phyloP scores from a whole-genome alignment of 2,113 vertebrate species.

The Psittacula cyanocephala region DNA sequence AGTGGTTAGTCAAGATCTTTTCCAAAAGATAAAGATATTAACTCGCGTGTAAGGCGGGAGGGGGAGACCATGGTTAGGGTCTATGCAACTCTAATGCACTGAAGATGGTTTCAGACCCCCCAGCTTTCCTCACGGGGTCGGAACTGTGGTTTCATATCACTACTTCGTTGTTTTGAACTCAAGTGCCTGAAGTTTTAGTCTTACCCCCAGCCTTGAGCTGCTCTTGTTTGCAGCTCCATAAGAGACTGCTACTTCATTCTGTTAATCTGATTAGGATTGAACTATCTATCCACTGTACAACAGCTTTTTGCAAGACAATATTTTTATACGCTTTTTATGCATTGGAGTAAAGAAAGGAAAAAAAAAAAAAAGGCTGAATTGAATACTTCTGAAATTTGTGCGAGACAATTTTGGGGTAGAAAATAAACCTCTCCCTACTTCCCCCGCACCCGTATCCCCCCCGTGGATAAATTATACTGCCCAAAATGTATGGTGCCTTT shows the following conservation, averaged over 20 bases:
- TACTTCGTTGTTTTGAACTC: background rate
- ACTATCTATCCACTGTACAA: background rate
- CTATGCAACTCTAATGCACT: background rate
- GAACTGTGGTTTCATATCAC: background rate
- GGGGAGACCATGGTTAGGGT: background rate
- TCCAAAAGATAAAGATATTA: background rate
- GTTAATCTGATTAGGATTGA: background rate
- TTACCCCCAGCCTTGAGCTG: background rate
- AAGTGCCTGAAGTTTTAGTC: background rate
- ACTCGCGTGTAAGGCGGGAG: background rate
- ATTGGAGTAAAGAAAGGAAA: background rate
- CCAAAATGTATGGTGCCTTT: conserved; percentile 13
- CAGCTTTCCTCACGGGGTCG: fast-evolving
- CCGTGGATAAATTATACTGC: background rate
- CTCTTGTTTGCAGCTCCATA: background rate
- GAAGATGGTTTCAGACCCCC: background rate
- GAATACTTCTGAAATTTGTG: background rate
- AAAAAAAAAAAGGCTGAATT: background rate
- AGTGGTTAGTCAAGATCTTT: background rate
- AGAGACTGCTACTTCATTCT: background rate
- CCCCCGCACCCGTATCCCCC: background rate
- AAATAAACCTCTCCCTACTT: background rate
- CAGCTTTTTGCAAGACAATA: background rate
- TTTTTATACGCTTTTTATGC: background rate
- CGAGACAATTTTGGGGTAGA: background rate